These are phyloP conservation scores for Pseudopleuronectes americanus DNA, from an alignment of 2,797 vertebrate genomes.

Conservation along the genomic window DNA sequence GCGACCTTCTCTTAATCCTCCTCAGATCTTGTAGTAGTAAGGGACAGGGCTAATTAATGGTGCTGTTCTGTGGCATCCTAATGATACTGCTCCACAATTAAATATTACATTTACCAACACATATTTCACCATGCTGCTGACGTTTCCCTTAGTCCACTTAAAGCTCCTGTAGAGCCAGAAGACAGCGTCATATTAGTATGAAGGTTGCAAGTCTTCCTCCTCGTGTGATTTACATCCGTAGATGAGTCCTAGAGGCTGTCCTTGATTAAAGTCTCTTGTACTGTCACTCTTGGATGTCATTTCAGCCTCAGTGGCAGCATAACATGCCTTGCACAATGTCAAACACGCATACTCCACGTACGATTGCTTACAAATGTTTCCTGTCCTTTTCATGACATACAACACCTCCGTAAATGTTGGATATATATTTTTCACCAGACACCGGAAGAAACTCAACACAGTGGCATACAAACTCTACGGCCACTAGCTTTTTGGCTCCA, in stretches of 20 bases:
- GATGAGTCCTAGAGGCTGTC: constrained; percentile 7
- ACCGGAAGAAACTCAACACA: no score
- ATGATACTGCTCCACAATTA: not conserved
- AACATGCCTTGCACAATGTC: no score
- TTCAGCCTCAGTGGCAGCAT: no score
- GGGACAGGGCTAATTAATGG: not conserved
- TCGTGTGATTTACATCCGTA: constrained; percentile 22
- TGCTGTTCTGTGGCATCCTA: not conserved
- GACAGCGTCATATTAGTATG: not conserved
- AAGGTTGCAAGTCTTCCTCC: constrained; percentile 1
- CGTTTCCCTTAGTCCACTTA: not conserved
- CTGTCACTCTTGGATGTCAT: no score
- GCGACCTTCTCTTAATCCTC: not conserved
- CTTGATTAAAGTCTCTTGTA: no score
- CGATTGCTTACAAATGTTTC: no score
- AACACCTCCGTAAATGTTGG: not conserved
- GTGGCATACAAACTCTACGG: no score
- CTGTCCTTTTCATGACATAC: no score
- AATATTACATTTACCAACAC: no score
- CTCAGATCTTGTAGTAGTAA: not conserved
- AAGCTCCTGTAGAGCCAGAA: not conserved
- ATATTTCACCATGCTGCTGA: no score
- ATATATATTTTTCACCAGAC: not conserved
- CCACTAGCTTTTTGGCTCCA: no score
- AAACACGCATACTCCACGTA: no score